Conservation (phyloP, 1,140 invertebrate genomes). For the Aphaenogaster rudis region DNA sequence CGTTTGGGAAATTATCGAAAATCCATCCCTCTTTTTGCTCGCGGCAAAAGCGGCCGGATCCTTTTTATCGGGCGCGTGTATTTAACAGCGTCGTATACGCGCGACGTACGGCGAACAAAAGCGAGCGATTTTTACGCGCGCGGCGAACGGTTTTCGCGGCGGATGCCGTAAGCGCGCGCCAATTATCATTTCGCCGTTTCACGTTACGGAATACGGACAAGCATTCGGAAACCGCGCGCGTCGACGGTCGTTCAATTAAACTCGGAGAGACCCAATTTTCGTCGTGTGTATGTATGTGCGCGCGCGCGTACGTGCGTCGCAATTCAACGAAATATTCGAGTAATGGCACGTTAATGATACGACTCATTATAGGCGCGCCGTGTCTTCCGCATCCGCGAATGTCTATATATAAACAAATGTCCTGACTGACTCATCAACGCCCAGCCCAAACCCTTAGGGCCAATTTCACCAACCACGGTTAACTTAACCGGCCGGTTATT, state of each 20-base stretch:
- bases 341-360: slow-evolving; percentile 27
- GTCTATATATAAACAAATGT: too few species aligned
- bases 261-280: slow-evolving; percentile 32
- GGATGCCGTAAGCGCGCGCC: not conserved
- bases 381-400: not conserved
- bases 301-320: not conserved
- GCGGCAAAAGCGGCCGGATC: not conserved
- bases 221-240: slow-evolving; percentile 15
- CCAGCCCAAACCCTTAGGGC: too few species aligned
- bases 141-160: not conserved
- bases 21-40: slow-evolving; percentile 59
- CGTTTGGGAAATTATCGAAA: slow-evolving; percentile 56
- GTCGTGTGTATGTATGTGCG: not conserved
- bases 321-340: slow-evolving; percentile 15
- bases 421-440: too few species aligned
- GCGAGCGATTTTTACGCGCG: slow-evolving; percentile 14
- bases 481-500: too few species aligned
- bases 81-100: slow-evolving; percentile 34
- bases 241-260: slow-evolving; percentile 33
- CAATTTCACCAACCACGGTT: too few species aligned
- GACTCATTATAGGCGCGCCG: not conserved
- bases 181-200: slow-evolving; percentile 48
- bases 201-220: slow-evolving; percentile 9
- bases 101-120: slow-evolving; percentile 39
- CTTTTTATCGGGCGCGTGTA: slow-evolving; percentile 46